phyloP scores from a whole-genome alignment of 2,797 vertebrate genomes.

The Bryconaethiops microstoma region DNA sequence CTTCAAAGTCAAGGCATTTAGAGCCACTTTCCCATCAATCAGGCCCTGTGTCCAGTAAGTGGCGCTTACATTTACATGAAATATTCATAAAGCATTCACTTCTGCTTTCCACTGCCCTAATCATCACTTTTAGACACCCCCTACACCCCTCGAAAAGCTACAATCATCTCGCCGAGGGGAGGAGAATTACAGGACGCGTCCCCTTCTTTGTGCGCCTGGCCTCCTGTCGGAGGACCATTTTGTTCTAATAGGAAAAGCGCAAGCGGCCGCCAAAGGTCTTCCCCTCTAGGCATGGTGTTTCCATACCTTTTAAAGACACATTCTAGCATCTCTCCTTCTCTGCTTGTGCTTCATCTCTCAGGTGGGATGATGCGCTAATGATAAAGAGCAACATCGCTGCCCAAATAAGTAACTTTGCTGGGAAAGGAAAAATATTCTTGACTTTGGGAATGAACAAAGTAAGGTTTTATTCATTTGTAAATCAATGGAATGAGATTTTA shows the following conservation, averaged over 20 bases:
- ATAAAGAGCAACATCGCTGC: too few relatives aligned
- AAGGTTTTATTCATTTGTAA: too few relatives aligned
- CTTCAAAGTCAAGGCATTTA: slow-evolving; percentile 93
- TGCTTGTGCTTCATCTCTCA: not conserved
- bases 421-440: too few relatives aligned
- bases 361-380: slow-evolving; percentile 16
- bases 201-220: slow-evolving; percentile 85
- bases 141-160: slow-evolving; percentile 75
- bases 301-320: slow-evolving; percentile 36
- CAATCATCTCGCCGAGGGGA: slow-evolving; percentile 93
- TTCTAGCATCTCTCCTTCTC: slow-evolving; percentile 23
- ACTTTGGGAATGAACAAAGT: too few relatives aligned
- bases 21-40: slow-evolving; percentile 95
- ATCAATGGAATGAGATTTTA: too few relatives aligned
- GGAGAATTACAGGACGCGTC: slow-evolving; percentile 82
- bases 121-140: slow-evolving; percentile 90
- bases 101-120: slow-evolving; percentile 94
- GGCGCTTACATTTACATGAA: slow-evolving; percentile 99
- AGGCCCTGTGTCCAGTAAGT: slow-evolving; percentile 93
- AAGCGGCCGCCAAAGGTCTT: slow-evolving; percentile 80
- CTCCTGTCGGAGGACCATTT: slow-evolving; percentile 84
- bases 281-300: slow-evolving; percentile 60
- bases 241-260: slow-evolving; percentile 82
- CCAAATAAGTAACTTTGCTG: too few relatives aligned
- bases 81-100: slow-evolving; percentile 99